Conservation (phyloP, 1,140 invertebrate genomes). For the Alviniconcha marisindica region DNA sequence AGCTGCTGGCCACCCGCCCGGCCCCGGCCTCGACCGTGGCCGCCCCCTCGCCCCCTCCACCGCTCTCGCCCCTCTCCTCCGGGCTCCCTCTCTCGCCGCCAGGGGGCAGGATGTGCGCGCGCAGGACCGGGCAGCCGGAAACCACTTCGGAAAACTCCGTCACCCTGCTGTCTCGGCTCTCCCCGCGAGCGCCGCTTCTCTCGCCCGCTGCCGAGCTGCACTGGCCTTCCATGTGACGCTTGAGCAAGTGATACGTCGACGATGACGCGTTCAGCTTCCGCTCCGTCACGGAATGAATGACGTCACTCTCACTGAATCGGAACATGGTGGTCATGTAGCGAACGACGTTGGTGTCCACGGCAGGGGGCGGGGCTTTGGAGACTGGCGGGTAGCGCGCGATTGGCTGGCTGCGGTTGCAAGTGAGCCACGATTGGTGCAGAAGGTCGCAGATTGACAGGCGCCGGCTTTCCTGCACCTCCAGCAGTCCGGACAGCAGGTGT, state of each 20-base stretch:
- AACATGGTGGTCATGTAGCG: constrained; percentile 64
- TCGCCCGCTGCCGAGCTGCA: neutral
- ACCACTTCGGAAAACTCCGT: neutral
- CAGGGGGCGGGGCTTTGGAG: constrained; percentile 44
- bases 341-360: constrained; percentile 54
- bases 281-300: constrained; percentile 60
- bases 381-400: constrained; percentile 49
- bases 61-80: neutral
- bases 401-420: constrained; percentile 46
- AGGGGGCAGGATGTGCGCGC: neutral
- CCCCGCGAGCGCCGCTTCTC: neutral
- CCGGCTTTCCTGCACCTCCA: constrained; percentile 56
- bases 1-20: neutral
- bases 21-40: neutral
- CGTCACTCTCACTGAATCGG: constrained; percentile 61
- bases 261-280: constrained; percentile 61
- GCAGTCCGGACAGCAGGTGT: constrained; percentile 61
- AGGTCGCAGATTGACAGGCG: constrained; percentile 66
- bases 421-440: constrained; percentile 62
- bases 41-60: neutral
- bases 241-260: constrained; percentile 58
- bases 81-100: neutral
- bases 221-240: constrained; percentile 22
- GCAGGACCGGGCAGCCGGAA: neutral
- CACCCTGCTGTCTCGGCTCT: neutral